Base-by-base conservation (phyloP, 2,113 vertebrate species). In the Nerophis lumbriciformis region DNA sequence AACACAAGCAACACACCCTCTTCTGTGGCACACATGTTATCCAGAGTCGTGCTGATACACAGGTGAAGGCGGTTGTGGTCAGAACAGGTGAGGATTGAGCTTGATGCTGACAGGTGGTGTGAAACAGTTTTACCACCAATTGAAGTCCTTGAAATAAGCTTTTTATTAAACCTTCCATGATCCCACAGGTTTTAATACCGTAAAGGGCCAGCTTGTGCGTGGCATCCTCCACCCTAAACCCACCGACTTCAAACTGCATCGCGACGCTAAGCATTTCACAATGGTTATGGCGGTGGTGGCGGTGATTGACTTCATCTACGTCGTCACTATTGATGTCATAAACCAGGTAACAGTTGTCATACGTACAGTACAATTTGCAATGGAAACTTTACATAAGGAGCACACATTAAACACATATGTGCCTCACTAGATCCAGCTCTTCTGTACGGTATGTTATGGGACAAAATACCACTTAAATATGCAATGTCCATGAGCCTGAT, bases 141-240 rank as follows among this genome's bases (percentile, higher is more conserved):
- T 42, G 10, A 42, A 9, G 39, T 42, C 10, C 5, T 9, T 42
- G 10, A 42, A 42, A 10, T 3, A 42, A 42, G 8, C 38, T 39
- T 8, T 6, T 42, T 42, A 42, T 9, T 10, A 42, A 9, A 42
- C 38, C 52, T 15, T 21, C 0, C 11, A 36, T 44, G 13, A 13
- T 75, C 50, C 77, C 44, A 53, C 81, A 99, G 96, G 96, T 45
- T 99, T 97, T 82, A 92, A 91, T 78, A 99, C 96, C 61, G 92
- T 94, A 51, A 99, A 99, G 85, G 96, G 96, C 61, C 95, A 96
- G 63, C 93, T 99, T 28, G 93, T 99, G 35, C 92, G 94, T 61
- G 96, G 94, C 62, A 98, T 99, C 82, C 79, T 99, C 0, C 94
- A 98, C 85, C 96, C 96, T 42, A 97, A 99, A 82, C 96, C 96